Conservation (phyloP, 64 coral and sea anemone genomes). For the Montipora capricornis region DNA sequence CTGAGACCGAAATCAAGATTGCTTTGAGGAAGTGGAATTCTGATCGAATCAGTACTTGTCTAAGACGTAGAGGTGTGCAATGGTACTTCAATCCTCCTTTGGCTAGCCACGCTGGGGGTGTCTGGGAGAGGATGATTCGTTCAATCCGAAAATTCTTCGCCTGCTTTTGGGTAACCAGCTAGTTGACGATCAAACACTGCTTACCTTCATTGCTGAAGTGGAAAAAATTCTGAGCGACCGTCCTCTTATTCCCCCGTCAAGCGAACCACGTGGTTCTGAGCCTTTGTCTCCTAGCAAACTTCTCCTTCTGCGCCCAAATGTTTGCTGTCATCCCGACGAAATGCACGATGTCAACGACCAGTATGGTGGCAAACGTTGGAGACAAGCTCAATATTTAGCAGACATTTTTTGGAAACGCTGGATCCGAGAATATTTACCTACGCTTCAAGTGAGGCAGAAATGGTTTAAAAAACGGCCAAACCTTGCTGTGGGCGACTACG, state of each 20-base stretch:
- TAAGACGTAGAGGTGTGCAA: background rate
- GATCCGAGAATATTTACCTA: background rate
- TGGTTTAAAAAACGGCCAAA: background rate
- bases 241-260: background rate
- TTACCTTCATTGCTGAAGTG: background rate
- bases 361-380: background rate
- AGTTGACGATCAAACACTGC: slow-evolving; percentile 36
- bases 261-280: background rate
- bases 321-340: background rate
- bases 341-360: background rate
- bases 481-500: slow-evolving; percentile 7
- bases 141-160: slow-evolving; percentile 32
- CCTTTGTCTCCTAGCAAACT: slow-evolving; percentile 27
- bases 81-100: slow-evolving; percentile 65
- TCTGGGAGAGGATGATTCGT: slow-evolving; percentile 66
- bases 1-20: background rate
- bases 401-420: background rate
- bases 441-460: slow-evolving; percentile 35
- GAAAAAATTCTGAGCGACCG: slow-evolving; percentile 55
- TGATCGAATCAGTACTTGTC: background rate
- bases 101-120: slow-evolving; percentile 66
- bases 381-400: background rate
- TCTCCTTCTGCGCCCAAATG: background rate
- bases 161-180: background rate
- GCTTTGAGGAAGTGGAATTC: slow-evolving; percentile 24